Evolutionary conservation across 2,113 vertebrate genomes (phyloP), one percentile per base, ranked within the genome.

Genomic region (Onychostoma macrolepis): DNA sequence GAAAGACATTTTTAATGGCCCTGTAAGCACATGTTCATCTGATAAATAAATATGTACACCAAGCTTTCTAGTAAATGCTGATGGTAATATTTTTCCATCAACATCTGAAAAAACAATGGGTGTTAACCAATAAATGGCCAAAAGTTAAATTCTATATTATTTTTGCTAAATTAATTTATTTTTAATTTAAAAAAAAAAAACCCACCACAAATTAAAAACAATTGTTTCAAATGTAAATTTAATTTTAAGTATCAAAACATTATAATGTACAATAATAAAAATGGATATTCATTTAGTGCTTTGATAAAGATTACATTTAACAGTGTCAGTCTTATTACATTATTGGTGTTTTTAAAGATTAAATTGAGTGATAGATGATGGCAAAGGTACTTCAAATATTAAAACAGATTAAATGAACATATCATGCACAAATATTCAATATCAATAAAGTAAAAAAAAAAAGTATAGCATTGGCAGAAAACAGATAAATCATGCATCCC

Each of bases 41-140:
- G 38, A 82, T 67, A 82, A 28, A 82, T 67, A 67, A 67, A 82
- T 8, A 80, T 30, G 76, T 1, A 48, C 10, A 17, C 26, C 41
- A 78, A 53, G 76, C 45, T 78, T 78, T 78, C 45, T 21, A 78
- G 48, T 30, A 78, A 78, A 78, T 53, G 15, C 72, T 75, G 38
- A 45, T 8, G 12, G 33, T 45, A 7, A 75, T 43, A 74, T 48
- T n/a, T 2, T 24, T 45, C n/a, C 12, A 45, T 45, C 2, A 43
- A 43, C 45, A 45, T n/a, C 45, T 45, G 3, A 45, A 45, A 45
- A 48, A 48, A 48, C 45, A 48, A 48, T 48, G 12, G 45, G 12
- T 4, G 45, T 13, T 13, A 48, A 65, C 61, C 26, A 65, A 65
- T 65, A 65, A 11, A 19, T 56, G 5, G 50, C 50, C 5, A 56